These are phyloP conservation scores for Luidia sarsii DNA, from an alignment of 53 echinoderm and acorn worm genomes.

Conservation along the genomic window DNA sequence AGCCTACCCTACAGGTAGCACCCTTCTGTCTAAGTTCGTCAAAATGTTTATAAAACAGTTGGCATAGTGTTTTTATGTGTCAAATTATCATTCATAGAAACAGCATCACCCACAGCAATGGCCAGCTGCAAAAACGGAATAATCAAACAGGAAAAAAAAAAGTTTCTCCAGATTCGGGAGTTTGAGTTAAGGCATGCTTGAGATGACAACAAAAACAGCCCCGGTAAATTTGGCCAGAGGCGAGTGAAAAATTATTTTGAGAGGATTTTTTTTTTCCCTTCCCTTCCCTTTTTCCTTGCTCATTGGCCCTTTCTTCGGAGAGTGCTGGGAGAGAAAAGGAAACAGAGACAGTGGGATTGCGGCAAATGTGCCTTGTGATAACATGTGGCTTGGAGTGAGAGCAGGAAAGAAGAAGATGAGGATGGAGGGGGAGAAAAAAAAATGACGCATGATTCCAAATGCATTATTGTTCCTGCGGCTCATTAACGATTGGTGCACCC, in stretches of 20 bases:
- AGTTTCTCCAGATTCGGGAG: constrained; percentile 19
- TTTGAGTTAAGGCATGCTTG: constrained; percentile 44
- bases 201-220: constrained; percentile 53
- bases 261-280: not conserved
- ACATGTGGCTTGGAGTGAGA: constrained; percentile 4
- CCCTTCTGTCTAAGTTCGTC: constrained; percentile 16
- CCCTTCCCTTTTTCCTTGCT: not conserved
- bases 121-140: constrained; percentile 49
- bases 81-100: constrained; percentile 54
- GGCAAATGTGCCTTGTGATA: constrained; percentile 56
- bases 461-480: constrained; percentile 40
- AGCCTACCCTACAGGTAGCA: not conserved
- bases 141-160: constrained; percentile 37
- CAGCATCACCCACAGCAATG: constrained; percentile 43
- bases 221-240: constrained; percentile 21
- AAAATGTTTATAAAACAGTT: constrained; percentile 49
- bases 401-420: not conserved
- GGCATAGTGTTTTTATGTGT: constrained; percentile 31
- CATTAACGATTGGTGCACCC: constrained; percentile 31
- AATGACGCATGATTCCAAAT: constrained; percentile 48
- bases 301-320: not conserved
- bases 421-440: too few species aligned
- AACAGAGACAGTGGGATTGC: constrained; percentile 28
- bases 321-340: not conserved
- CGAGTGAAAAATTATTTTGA: constrained; percentile 45